Base-by-base conservation (phyloP, 2,888 invertebrate species). In the Chirona hameri region DNA sequence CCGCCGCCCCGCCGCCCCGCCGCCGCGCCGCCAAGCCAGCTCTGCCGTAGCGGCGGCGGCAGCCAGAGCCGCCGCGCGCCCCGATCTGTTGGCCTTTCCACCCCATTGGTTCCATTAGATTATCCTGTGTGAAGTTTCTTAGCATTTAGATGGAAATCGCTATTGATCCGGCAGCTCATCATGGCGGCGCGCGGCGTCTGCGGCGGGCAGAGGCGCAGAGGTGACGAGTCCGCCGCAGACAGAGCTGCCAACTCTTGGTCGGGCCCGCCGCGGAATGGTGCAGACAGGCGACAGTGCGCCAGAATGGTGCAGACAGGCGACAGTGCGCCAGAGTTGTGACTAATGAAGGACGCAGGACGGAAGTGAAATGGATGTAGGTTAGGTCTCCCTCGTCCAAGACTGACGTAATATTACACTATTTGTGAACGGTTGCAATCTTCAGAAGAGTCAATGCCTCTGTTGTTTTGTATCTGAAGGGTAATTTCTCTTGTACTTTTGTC, bases 111-210 rank as follows among this genome's bases (percentile, higher is more conserved):
- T 76, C 76, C 76, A 76, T 76, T 76, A 76, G 76, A 76, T 76
- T 76, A 76, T 76, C 76, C 76, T 76, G 76, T 76, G 76, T 76
- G 76, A 76, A 76, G 76, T 76, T 76, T 76, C 76, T 76, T 76
- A 76, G 76, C 76, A 76, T 76, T 76, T 76, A 76, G 76, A 76
- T 76, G 76, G 76, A 76, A 76, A 76, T 76, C 76, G 76, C 76
- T 76, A 76, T 76, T 76, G 76, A 76, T 76, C 76, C 24, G 76
- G 46, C 46, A 46, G 76, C 76, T 76, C 76, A 76, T 76, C 76
- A 76, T 76, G 76, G 46, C 46, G 24, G 72, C 72, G 15, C 15
- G 72, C 29, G 29, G 72, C 69, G 27, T 69, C 72, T 29, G 72
- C 72, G 29, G 72, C 72, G 18, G 21, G 1, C 72, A 14, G 14